Evolutionary conservation across 2,888 invertebrate genomes (phyloP), one percentile per base, ranked within the genome.

Genomic region (Morpho achilles): DNA sequence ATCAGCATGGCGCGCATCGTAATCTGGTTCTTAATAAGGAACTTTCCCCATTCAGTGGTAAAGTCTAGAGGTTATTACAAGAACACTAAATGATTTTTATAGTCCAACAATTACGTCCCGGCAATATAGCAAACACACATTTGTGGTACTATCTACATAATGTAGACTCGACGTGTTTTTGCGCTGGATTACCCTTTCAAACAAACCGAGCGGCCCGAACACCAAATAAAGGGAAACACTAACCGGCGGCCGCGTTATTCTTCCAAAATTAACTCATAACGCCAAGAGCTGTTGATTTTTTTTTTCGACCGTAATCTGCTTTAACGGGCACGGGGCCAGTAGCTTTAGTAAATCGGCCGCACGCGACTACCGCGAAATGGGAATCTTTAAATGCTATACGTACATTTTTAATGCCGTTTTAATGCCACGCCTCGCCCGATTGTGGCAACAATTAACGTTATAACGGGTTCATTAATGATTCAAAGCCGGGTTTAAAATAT

Each of bases 211-310:
- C 80, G 79, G 77, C 81, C 79, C 79, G 77, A 82, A 82, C 81
- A 77, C 82, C 82, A 87, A 88, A 88, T 85, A 89, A 87, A 87
- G 82, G 82, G 80, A 80, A 83, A 83, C 78, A 82, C 81, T 83
- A 84, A 85, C 87, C 81, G 73, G 75, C 80, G 74, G 72, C 72
- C 78, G 82, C 87, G 84, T 89, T 87, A 87, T 85, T 88, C 87
- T 87, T 89, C 83, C 87, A 82, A 87, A 89, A 90, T 90, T 90
- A 89, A 90, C 90, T 88, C 90, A 88, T 88, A 89, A 87, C 84
- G 82, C 83, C 84, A 84, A 85, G 84, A 81, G 84, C 78, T 79
- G 78, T 84, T 82, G 84, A 82, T 80, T 83, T 83, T 84, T 84
- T 32, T 83, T 87, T 87, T 82, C 74, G 71, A 74, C 78, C 77